phyloP scores from a whole-genome alignment of 2,888 invertebrate genomes.

The Dusona sp. region DNA sequence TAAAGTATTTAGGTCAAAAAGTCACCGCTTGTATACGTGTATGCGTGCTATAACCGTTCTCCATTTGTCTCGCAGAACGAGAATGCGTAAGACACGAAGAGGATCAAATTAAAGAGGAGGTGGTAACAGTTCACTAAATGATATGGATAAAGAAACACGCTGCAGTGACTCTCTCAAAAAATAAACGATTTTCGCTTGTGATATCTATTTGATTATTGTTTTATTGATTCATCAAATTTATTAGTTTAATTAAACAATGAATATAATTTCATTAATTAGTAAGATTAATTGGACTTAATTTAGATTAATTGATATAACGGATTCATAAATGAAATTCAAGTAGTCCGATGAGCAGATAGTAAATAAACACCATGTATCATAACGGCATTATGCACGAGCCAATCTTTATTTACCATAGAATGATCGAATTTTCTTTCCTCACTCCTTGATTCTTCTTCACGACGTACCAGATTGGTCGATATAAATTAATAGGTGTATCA shows the following conservation, averaged over 20 bases:
- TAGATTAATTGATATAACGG: background rate
- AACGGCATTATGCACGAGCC: background rate
- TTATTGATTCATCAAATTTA: background rate
- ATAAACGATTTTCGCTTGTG: background rate
- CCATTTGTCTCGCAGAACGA: constrained; percentile 72
- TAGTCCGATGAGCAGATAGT: background rate
- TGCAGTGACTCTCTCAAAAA: constrained; percentile 10
- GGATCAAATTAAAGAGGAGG: constrained; percentile 28
- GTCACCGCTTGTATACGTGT: constrained; percentile 78
- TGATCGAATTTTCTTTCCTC: background rate
- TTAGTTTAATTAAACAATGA: background rate
- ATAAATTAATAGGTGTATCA: background rate
- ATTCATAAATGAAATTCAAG: background rate
- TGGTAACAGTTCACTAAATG: constrained; percentile 64
- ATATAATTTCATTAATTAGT: background rate
- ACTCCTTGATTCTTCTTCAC: background rate
- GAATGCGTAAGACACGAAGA: constrained; percentile 47
- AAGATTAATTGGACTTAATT: background rate
- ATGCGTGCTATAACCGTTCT: constrained; percentile 71
- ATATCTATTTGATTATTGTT: background rate
- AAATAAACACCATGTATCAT: background rate
- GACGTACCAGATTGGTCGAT: background rate
- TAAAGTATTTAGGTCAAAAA: constrained; percentile 84
- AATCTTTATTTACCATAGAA: background rate
- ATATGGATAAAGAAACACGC: background rate